Percentiles rank a stretch among this genome's conserved stretches.
Conservation (phyloP, 2,113 vertebrate species). For the Emydocephalus ijimae region DNA sequence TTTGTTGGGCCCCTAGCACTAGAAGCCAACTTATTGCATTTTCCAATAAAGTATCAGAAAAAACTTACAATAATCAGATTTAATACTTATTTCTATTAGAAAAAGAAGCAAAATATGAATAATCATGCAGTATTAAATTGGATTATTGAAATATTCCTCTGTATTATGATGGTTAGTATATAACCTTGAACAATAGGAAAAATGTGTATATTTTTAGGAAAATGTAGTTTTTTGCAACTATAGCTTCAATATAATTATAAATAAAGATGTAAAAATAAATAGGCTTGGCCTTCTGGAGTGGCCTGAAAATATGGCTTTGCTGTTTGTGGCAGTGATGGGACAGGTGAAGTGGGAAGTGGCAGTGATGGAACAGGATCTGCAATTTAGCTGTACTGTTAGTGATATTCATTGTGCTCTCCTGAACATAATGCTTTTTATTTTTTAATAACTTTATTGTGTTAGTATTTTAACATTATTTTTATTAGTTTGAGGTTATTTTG, state of each 20-base stretch:
- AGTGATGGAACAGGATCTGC: not conserved
- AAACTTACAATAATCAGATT: not conserved
- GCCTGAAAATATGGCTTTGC: not conserved
- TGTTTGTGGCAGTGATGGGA: not conserved
- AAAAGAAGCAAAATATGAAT: not conserved
- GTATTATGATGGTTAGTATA: not conserved
- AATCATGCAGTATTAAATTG: not conserved
- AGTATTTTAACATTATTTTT: not conserved
- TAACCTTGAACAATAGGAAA: not conserved
- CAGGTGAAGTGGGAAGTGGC: not conserved
- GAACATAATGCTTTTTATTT: not conserved
- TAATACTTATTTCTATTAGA: not conserved
- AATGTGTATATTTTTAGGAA: not conserved
- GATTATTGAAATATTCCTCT: not conserved
- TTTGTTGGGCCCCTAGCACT: not conserved
- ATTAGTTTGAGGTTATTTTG: not conserved
- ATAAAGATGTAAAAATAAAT: slow-evolving; percentile 21
- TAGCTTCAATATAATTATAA: slow-evolving; percentile 15
- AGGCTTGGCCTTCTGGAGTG: not conserved
- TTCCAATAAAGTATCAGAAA: not conserved
- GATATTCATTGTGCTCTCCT: not conserved
- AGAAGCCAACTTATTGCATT: not conserved
- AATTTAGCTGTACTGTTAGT: not conserved
- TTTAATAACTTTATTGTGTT: not conserved
- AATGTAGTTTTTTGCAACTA: not conserved